Evolutionary conservation across 2,888 invertebrate species (phyloP), one percentile per base, ranked within the genome.

Genomic region (Dolichomitus sp.): DNA sequence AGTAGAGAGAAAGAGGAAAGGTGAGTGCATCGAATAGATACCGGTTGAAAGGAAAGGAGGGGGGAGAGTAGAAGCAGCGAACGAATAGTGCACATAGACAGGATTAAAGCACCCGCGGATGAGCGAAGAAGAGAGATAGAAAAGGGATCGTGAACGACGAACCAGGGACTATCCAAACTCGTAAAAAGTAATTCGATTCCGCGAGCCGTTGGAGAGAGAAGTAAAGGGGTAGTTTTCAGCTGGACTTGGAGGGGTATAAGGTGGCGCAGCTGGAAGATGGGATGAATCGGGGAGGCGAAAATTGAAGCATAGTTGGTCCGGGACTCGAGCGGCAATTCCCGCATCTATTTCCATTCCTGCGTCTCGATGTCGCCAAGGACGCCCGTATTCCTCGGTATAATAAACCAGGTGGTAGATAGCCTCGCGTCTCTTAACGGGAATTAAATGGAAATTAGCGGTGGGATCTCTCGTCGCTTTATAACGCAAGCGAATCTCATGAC

Each of bases 121-220:
- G 72, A 80, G 63, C 74, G 74, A 45, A 11, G 27, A 61, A 40
- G 19, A 37, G 42, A 72, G 45, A 50, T 27, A 63, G 52, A 61
- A 37, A 42, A 33, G 75, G 68, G 48, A 76, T 79, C 48, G 78
- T 50, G 52, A 80, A 61, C 69, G 80, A 78, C 59, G 65, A 42
- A 80, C 61, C 45, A 37, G 37, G 61, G 54, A 73, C 50, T 42
- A 69, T 74, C 45, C 19, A 1, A 48, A 61, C 54, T 82, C 84
- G 82, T 82, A 84, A 84, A 84, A 84, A 84, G 82, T 84, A 84
- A 84, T 84, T 84, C 77, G 82, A 70, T 80, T 84, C 70, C 74
- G 33, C 40, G 33, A 80, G 73, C 52, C 65, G 48, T 4, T 42
- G 17, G 68, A 63, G 52, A 27, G 42, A 68, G 42, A 33, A 30